Percentiles rank a stretch among this genome's conserved stretches.
phyloP scores from a whole-genome alignment of 1,140 invertebrate species.

The Nasonia vitripennis region DNA sequence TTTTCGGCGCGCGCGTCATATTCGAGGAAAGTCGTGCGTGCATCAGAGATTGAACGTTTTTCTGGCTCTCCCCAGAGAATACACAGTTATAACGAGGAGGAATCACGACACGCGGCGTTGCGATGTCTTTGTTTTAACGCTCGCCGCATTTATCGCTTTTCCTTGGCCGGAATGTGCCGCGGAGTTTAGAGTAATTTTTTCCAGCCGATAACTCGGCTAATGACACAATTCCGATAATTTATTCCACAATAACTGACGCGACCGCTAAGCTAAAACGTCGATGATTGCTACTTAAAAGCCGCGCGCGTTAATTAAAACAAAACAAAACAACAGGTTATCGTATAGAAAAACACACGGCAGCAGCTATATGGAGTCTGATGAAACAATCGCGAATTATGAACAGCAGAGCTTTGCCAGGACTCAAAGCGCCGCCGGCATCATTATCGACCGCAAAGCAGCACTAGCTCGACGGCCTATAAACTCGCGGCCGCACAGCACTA shows the following conservation, averaged over 20 bases:
- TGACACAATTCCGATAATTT: background rate
- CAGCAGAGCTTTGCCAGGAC: background rate
- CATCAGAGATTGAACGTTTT: background rate
- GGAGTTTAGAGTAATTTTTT: background rate
- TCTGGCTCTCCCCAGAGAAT: too few relatives aligned
- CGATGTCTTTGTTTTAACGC: background rate
- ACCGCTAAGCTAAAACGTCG: too few relatives aligned
- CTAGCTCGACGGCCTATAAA: background rate
- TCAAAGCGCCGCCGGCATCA: slow-evolving; percentile 7
- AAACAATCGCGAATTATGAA: background rate
- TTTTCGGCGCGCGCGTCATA: background rate
- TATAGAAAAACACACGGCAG: background rate
- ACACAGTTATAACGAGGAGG: background rate
- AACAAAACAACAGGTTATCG: background rate
- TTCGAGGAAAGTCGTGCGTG: background rate
- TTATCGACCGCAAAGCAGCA: background rate
- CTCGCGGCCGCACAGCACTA: background rate
- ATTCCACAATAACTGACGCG: background rate
- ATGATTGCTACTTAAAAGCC: background rate
- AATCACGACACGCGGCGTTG: background rate
- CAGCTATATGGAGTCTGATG: background rate
- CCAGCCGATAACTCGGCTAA: background rate
- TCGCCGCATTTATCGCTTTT: background rate
- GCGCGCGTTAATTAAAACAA: background rate
- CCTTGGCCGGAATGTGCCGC: background rate